Conservation (phyloP, 2,797 vertebrate genomes). For the Sebastes iracundus region DNA sequence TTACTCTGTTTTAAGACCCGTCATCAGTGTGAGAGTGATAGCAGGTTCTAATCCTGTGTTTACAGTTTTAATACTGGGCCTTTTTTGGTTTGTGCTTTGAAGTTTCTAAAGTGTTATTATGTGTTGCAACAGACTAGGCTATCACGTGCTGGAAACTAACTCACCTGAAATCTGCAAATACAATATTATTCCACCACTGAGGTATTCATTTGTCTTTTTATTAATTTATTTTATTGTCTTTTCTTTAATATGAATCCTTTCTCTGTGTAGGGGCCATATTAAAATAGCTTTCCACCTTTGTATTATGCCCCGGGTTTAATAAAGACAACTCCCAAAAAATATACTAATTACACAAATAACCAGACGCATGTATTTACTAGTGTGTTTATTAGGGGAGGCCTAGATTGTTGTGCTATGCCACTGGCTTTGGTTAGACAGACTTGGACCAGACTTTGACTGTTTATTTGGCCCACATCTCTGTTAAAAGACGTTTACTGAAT, state of each 20-base stretch:
- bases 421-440: not conserved
- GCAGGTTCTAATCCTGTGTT: not conserved
- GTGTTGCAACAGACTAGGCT: not conserved
- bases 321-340: not conserved
- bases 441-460: not conserved
- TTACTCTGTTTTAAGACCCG: not conserved
- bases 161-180: not conserved
- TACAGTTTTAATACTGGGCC: not conserved
- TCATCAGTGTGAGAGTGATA: not conserved
- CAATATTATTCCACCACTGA: not conserved
- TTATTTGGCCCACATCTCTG: constrained; percentile 6
- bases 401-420: not conserved
- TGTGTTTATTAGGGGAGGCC: too few relatives aligned
- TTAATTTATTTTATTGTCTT: too few relatives aligned
- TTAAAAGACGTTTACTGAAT: constrained; percentile 3
- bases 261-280: not conserved
- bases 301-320: not conserved
- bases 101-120: not conserved
- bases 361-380: not conserved
- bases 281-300: not conserved
- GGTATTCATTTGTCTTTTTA: not conserved
- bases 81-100: not conserved
- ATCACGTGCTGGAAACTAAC: not conserved
- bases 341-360: not conserved
- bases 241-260: not conserved